These are phyloP conservation scores for Australoheros scitulus DNA, from an alignment of 2,113 vertebrate species.

Conservation along the genomic window DNA sequence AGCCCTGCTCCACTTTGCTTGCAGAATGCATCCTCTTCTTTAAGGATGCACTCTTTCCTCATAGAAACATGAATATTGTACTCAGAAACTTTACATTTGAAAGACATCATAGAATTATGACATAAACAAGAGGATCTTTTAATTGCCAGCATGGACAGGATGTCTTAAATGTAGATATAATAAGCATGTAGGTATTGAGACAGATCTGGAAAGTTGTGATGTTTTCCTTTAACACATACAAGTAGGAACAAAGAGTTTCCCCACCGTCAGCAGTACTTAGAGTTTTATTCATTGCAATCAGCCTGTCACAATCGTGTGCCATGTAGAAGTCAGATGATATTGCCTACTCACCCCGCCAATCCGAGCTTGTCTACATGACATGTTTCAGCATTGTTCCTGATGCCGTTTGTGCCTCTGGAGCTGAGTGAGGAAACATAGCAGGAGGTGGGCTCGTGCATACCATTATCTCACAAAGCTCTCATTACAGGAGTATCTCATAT, in stretches of 20 bases:
- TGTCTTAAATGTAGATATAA: background rate
- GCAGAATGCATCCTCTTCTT: no score
- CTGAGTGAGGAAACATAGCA: conserved; percentile 52
- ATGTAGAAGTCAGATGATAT: conserved; percentile 21
- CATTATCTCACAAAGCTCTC: conserved; percentile 76
- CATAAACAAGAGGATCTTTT: background rate
- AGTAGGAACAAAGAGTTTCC: background rate
- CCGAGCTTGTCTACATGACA: conserved; percentile 44
- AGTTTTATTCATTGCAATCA: conserved; percentile 27
- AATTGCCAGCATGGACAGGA: background rate
- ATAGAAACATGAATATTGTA: background rate
- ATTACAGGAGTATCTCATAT: conserved; percentile 76
- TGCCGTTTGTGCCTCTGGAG: conserved; percentile 60
- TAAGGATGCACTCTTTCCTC: background rate
- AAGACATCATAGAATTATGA: background rate
- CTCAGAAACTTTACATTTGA: background rate
- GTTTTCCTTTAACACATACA: conserved; percentile 5
- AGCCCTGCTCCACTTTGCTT: background rate
- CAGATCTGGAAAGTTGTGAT: background rate
- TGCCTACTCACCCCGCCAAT: conserved; percentile 7
- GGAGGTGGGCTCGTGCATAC: conserved; percentile 65
- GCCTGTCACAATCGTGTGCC: conserved; percentile 5
- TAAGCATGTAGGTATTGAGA: background rate
- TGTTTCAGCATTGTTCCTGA: conserved; percentile 64
- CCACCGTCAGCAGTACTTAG: conserved; percentile 3